Base-by-base conservation (phyloP, 64 coral and sea anemone genomes). In the Astreopora myriophthalma region DNA sequence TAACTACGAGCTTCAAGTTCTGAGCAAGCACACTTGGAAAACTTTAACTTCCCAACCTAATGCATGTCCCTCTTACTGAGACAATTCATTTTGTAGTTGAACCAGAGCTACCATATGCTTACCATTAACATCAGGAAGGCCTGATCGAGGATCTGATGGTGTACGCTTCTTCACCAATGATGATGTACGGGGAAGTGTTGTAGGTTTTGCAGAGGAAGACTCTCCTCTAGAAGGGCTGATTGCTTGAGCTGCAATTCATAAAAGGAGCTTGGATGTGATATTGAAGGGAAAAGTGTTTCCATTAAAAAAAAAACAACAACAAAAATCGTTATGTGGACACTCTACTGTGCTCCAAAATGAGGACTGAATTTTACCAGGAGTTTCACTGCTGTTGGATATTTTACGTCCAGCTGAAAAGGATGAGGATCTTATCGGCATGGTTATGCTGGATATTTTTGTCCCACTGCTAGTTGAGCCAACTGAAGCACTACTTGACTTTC, bases 361-460 rank as follows among this genome's bases (percentile, higher is more conserved):
- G 1, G 26, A 23, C 5, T 32, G 2, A 9, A 28, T 26, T 52
- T 78, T 94, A 94, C 92, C 85, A 88, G 77, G 75, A 14, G 19
- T 80, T 22, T 94, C 92, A 34, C 14, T 63, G 34, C 10, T 87
- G 74, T 70, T 94, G 23, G 85, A 94, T 26, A 42, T 58, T 81
- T 17, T 83, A 20, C 85, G 79, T 17, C 84, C 86, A 37, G 64
- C 25, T 7, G 92, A 86, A 69, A 71, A 80, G 17, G 73, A 86
- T 14, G 82, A 79, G 34, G 95, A 81, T 72, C 91, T 88, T 80
- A 96, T 94, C 29, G 92, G 91, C 79, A 96, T 34, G 4, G 95
- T 96, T 33, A 96, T 80, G 52, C 95, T 96, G 11, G 95, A 93
- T 55, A 71, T 93, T 30, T 96, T 96, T 2, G 90, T 93, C 5